Percentiles rank a stretch among this genome's conserved stretches.
Evolutionary conservation across 2,797 vertebrate genomes (phyloP).

Genomic region (Phrynocephalus vlangalii): DNA sequence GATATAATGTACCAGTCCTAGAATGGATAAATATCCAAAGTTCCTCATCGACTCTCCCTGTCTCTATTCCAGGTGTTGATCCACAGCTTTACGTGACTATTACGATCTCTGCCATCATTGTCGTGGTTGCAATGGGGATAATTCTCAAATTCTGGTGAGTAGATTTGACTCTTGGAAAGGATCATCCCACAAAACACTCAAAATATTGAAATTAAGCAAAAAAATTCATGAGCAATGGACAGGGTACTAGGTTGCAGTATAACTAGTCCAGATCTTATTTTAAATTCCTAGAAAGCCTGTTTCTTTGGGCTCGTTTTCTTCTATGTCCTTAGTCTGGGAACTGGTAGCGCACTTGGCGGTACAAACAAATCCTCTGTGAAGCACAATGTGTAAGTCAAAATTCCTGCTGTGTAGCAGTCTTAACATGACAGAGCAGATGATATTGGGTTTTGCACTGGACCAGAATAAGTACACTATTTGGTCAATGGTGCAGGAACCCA

Average conservation of each 20-base stretch:
- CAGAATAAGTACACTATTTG: neutral
- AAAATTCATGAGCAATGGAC: neutral
- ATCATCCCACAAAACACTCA: neutral
- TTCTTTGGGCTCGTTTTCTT: neutral
- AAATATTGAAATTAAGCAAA: neutral
- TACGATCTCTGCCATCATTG: slow-evolving; percentile 84
- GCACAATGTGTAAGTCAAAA: slow-evolving; percentile 3
- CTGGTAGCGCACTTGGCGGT: neutral
- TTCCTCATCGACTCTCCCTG: neutral
- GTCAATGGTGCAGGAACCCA: neutral
- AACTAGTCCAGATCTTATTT: neutral
- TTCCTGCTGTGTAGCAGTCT: neutral
- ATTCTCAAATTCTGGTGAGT: slow-evolving; percentile 87
- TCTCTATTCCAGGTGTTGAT: slow-evolving; percentile 76
- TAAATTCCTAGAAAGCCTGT: neutral
- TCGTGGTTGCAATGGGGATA: slow-evolving; percentile 82
- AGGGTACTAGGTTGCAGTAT: neutral
- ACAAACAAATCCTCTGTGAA: neutral
- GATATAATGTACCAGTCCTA: neutral
- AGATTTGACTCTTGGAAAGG: neutral
- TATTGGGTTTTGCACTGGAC: neutral
- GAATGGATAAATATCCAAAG: neutral
- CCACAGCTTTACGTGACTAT: slow-evolving; percentile 84
- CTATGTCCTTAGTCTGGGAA: neutral
- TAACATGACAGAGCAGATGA: neutral